Evolutionary conservation across 2,888 invertebrate species (phyloP), one percentile per base, ranked within the genome.

Genomic region (Dryobota labecula): DNA sequence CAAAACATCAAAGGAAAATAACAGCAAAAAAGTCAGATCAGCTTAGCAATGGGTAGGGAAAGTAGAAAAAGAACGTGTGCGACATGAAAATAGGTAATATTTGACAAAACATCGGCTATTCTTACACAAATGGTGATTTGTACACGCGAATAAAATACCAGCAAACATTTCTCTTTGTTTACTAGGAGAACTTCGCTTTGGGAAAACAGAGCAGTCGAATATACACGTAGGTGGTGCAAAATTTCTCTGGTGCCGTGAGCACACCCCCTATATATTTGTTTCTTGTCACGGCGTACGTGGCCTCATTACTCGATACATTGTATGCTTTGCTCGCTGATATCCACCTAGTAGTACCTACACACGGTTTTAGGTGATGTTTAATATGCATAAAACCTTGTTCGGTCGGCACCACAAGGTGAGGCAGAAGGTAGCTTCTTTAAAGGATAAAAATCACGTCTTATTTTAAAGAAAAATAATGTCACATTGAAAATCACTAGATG

Each of bases 281-380:
- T 88, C 90, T 88, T 91, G 92, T 90, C 92, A 88, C 88, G 82
- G 74, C 76, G 75, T 82, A 84, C 93, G 93, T 94, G 93, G 86
- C 88, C 91, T 90, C 92, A 91, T 93, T 94, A 92, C 89, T 76
- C 43, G 83, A 84, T 86, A 89, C 86, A 86, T 87, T 86, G 86
- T 75, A 86, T 84, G 84, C 84, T 84, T 84, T 84, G 76, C 80
- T 82, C 82, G 81, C 80, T 83, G 84, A 81, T 87, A 86, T 76
- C 67, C 64, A 78, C 61, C 62, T 36, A 60, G 70, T n/a, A 61
- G 2, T 30, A n/a, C 30, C 18, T 61, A 56, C 38, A 53, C 47
- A 53, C 70, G 18, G 61, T 70, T 74, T 83, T 75, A 76, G 73
- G 70, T 70, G 70, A 79, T 77, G 82, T 82, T 85, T 84, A 73